Evolutionary conservation across 2,888 invertebrate species (phyloP).

Genomic region (Altica lythri): DNA sequence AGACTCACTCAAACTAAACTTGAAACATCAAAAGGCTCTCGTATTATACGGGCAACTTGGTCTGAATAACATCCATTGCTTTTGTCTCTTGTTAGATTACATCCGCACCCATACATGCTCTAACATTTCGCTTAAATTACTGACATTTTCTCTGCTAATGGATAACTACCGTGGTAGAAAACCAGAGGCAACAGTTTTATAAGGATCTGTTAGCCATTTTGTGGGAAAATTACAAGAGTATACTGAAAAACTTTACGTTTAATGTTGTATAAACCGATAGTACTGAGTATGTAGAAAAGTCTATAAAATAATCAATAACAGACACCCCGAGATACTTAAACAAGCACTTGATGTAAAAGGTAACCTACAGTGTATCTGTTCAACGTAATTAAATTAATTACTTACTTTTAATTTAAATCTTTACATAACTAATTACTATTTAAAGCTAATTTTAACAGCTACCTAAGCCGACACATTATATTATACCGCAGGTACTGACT

Average conservation of each 20-base stretch:
- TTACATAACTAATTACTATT: no score
- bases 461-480: no score
- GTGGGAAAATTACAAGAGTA: slow-evolving; percentile 2
- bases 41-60: slow-evolving; percentile 37
- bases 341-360: no score
- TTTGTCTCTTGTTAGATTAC: slow-evolving; percentile 31
- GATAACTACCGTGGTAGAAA: slow-evolving; percentile 15
- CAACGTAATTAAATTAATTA: no score
- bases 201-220: slow-evolving; percentile 10
- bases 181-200: slow-evolving; percentile 6
- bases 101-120: slow-evolving; percentile 25
- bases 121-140: slow-evolving; percentile 19
- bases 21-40: slow-evolving; percentile 30
- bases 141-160: slow-evolving; percentile 24
- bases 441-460: no score
- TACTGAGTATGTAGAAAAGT: no score
- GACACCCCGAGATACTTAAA: no score
- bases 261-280: not conserved
- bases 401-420: no score
- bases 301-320: no score
- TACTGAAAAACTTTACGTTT: not conserved
- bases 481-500: no score
- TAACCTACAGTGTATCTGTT: no score
- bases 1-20: slow-evolving; percentile 4
- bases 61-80: slow-evolving; percentile 37